Base-by-base conservation (phyloP, 2,797 vertebrate species). In the Protonibea diacanthus region DNA sequence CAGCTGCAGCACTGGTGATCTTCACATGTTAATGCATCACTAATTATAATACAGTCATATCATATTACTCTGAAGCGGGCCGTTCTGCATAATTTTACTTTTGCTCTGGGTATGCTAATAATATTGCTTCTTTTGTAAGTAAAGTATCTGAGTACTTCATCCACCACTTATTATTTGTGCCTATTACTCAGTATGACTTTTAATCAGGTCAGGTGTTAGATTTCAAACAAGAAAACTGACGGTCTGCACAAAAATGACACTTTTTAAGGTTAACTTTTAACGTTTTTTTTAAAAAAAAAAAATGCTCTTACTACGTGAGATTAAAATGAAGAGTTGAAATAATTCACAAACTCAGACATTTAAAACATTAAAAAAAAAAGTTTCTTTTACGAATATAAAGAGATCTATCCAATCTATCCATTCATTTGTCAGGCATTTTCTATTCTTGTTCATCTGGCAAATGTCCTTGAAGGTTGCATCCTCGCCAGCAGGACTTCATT, bases 401-500 rank as follows among this genome's bases (percentile, higher is more conserved):
- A 58, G 5, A 20, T 21, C n/a, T n/a, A 12, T 15, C 11, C 6
- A 23, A 29, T 3, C 9, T 18, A 10, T 23, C 4, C 5, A 4
- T 7, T 69, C 1, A 33, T 49, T 47, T 52, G 17, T 64, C 9
- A 47, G 18, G 18, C 20, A 25, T 42, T 66, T 45, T 60, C 49
- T 64, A 9, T 74, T 70, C 42, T 59, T 0, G 27, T n/a, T 67
- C n/a, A 0, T 49, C 40, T 74, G 44, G 38, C 40, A 27, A 53
- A 44, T 21, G 17, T 73, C 69, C 49, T 60, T 45, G 18, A 65
- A 42, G 45, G 20, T 49, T 11, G 55, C 48, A 1, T 67, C 60
- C 60, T 1, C 64, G 71, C 75, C 76, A 74, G 27, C 48, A 64
- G 45, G 42, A 45, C 53, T 64, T 71, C 12, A 25, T 76, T 51